Conservation (phyloP, 1,140 invertebrate genomes). For the Ips nitidus region DNA sequence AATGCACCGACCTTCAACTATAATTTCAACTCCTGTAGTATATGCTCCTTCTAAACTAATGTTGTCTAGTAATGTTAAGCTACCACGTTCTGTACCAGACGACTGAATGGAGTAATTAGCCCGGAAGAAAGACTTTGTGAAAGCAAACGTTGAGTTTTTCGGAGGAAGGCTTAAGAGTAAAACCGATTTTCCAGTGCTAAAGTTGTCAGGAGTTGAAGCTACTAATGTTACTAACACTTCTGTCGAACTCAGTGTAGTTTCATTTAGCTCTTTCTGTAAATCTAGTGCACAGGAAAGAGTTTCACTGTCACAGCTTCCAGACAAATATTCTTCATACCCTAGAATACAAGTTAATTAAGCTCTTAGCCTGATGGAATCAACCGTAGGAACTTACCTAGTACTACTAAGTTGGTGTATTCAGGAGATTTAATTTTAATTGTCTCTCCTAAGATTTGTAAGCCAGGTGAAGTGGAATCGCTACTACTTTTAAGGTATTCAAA, state of each 20-base stretch:
- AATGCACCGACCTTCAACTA: background rate
- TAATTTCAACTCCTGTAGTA: background rate
- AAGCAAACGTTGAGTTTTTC: background rate
- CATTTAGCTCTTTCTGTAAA: conserved; percentile 4
- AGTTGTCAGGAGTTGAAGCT: conserved; percentile 2
- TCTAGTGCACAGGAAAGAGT: conserved; percentile 4
- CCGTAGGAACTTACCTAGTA: background rate
- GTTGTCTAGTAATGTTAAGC: background rate
- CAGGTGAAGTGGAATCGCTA: too few species aligned
- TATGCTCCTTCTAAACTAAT: conserved; percentile 7
- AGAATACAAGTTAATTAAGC: background rate
- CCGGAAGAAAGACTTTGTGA: background rate
- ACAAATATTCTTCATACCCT: conserved; percentile 17
- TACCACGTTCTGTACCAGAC: background rate
- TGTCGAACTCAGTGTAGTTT: background rate
- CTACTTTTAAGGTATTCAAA: background rate
- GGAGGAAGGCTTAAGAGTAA: conserved; percentile 18
- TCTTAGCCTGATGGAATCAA: too few species aligned
- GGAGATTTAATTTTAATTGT: conserved; percentile 2
- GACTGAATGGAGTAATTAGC: conserved; percentile 15
- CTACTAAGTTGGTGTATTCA: conserved; percentile 2
- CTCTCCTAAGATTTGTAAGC: background rate
- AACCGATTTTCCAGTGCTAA: conserved; percentile 14
- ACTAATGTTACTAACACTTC: conserved; percentile 18
- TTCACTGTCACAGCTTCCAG: background rate